phyloP scores from a whole-genome alignment of 2,113 vertebrate species.

The Phaethon lepturus region DNA sequence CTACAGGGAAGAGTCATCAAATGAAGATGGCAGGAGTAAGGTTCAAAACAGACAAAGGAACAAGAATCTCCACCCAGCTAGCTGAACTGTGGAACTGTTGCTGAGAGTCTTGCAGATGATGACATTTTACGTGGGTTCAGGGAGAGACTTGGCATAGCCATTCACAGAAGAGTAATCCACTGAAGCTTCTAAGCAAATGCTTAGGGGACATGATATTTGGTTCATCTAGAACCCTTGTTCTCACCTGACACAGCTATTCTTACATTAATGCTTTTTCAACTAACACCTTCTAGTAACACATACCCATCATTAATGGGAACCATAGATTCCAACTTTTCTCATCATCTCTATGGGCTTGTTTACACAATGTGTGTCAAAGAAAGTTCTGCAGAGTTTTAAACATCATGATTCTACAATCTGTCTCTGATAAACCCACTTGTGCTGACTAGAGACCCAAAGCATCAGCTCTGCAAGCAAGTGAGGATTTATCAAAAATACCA shows the following conservation, averaged over 20 bases:
- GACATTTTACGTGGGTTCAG: background rate
- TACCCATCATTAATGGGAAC: background rate
- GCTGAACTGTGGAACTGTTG: background rate
- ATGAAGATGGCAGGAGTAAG: background rate
- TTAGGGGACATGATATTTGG: background rate
- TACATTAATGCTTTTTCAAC: background rate
- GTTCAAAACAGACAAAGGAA: background rate
- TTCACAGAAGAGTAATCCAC: background rate
- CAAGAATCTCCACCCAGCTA: background rate
- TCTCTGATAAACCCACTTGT: background rate
- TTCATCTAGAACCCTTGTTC: background rate
- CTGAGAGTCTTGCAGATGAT: background rate
- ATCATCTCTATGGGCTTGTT: background rate
- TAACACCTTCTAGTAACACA: background rate
- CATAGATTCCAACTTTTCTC: background rate
- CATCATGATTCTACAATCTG: background rate
- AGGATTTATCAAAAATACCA: background rate
- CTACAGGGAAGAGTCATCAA: background rate
- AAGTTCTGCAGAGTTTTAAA: background rate
- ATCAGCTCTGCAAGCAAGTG: background rate
- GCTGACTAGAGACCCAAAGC: background rate
- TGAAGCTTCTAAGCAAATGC: background rate
- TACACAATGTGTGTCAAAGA: background rate
- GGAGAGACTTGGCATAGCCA: background rate
- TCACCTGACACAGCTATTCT: background rate